Base-by-base conservation (phyloP, 2,797 vertebrate genomes). In the Hippocampus kuda region DNA sequence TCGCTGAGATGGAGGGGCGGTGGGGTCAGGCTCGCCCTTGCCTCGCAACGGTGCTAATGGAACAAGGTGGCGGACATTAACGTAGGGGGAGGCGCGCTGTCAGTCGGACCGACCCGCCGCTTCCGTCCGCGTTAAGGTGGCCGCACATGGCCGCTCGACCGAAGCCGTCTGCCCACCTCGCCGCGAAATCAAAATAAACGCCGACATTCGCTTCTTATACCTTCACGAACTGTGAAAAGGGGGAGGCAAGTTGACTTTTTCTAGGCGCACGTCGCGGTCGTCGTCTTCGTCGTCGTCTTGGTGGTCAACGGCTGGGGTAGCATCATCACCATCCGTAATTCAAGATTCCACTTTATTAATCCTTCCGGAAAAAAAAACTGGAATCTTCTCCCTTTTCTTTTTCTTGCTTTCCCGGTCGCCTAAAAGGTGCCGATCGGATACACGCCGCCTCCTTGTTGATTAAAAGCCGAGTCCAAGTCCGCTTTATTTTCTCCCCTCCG, bases 291-390 rank as follows among this genome's bases (percentile, higher is more conserved):
- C 59, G 59, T 60, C 59, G 15, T 34, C 59, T 18, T 34, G 27
- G 15, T 30, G 26, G 5, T 34, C 57, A 34, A 34, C 57, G 16
- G 59, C 30, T 15, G 16, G 27, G 41, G 42, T 42, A 48, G 41
- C 63, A 65, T 26, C 63, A 27, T 44, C 61, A 24, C 41, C 61
- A 64, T 16, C 42, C 24, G 76, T 76, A 76, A 77, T 79, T 81
- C 70, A 75, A 22, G 85, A 79, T 79, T 83, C 85, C 88, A 86
- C 83, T 81, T 89, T 86, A 68, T 88, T 89, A 91, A 89, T 91
- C 88, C 88, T 87, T 78, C 80, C 26, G 16, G 12, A 9, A 20
- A 48, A 65, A 48, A 15, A 3, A 34, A 5, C 27, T 48, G 72
- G 62, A 66, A 72, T 66, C 68, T 62, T 41, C 27, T 64, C 16